Conservation (phyloP, 2,888 invertebrate genomes). For the Epiblema foenella region DNA sequence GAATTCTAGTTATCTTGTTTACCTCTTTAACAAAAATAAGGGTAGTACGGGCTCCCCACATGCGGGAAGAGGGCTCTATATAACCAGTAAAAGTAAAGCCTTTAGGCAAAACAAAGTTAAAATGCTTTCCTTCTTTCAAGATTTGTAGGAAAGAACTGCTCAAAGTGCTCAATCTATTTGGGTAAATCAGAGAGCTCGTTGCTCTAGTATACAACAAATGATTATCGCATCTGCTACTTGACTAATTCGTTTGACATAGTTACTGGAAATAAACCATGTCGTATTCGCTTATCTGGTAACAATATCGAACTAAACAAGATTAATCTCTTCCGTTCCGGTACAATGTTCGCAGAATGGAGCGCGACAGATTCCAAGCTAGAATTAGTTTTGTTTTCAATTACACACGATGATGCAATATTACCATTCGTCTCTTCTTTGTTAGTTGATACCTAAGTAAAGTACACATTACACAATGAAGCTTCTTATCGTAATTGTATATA, state of each 20-base stretch:
- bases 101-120: background rate
- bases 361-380: conserved; percentile 21
- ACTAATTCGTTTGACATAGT: conserved; percentile 24
- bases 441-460: background rate
- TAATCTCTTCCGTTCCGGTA: conserved; percentile 35
- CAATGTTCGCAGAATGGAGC: conserved; percentile 17
- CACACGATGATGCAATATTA: conserved; percentile 31
- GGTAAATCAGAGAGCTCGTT: background rate
- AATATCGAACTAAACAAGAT: conserved; percentile 30
- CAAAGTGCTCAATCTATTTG: background rate
- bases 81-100: background rate
- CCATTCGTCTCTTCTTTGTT: conserved; percentile 4
- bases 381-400: conserved; percentile 22
- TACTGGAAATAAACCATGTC: conserved; percentile 22
- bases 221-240: conserved; percentile 1
- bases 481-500: background rate
- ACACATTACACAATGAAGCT: background rate
- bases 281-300: conserved; percentile 23
- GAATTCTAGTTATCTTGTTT: too few relatives aligned
- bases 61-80: background rate
- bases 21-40: too few relatives aligned
- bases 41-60: background rate
- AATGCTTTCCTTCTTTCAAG: background rate
- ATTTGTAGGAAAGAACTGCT: background rate
- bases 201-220: background rate